Percentiles rank a stretch among this genome's conserved stretches.
These are phyloP conservation scores for Muscidifurax raptorellus DNA, from an alignment of 1,140 invertebrate species.

Conservation along the genomic window DNA sequence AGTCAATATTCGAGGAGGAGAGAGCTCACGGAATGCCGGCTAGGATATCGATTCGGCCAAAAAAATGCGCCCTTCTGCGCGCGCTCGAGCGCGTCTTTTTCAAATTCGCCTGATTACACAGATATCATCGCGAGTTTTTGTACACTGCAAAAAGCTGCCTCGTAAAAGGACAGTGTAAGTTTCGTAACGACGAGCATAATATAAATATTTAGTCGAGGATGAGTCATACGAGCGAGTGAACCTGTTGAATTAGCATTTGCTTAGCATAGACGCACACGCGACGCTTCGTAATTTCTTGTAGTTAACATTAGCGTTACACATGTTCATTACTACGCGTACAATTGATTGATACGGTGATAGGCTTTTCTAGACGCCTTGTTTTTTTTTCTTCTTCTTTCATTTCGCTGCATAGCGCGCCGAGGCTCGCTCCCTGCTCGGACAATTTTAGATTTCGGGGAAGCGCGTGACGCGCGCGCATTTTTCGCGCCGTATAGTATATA, in stretches of 20 bases:
- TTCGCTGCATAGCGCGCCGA: constrained; percentile 25
- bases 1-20: constrained; percentile 40
- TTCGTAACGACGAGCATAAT: not conserved
- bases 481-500: not conserved
- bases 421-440: not conserved
- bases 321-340: too few species aligned
- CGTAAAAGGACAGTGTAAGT: not conserved
- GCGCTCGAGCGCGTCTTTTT: not conserved
- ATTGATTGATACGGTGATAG: not conserved
- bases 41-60: not conserved
- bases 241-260: not conserved
- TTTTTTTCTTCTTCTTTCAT: constrained; percentile 6
- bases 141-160: too few species aligned
- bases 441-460: constrained; percentile 49
- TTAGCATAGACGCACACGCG: not conserved
- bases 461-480: not conserved
- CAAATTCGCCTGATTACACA: not conserved
- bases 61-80: not conserved
- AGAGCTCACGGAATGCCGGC: constrained; percentile 27
- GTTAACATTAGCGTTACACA: not conserved
- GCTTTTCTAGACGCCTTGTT: not conserved
- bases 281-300: not conserved
- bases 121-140: too few species aligned
- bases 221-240: not conserved
- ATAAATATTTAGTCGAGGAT: not conserved